These are phyloP conservation scores for Chrysolophus pictus DNA, from an alignment of 2,797 vertebrate genomes.

Conservation along the genomic window DNA sequence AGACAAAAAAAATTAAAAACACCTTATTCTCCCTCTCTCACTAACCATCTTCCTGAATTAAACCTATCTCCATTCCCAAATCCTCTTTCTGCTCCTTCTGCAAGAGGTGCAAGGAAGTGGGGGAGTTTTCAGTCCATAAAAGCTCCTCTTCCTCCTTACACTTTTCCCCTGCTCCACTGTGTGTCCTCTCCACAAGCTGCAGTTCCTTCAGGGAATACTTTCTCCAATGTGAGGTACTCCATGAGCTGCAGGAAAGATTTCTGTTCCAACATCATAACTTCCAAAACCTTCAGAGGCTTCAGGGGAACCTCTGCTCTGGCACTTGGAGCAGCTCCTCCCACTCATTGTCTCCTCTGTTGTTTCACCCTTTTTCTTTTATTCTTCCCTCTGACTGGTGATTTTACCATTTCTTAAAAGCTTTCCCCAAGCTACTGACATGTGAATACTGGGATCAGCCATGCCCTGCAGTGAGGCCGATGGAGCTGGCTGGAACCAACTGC, in stretches of 20 bases:
- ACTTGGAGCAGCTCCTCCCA: neutral
- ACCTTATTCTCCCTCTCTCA: neutral
- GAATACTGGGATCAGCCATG: neutral
- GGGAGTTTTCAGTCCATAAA: neutral
- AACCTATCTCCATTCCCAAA: neutral
- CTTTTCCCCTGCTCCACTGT: neutral
- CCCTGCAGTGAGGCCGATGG: neutral
- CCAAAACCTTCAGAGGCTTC: neutral
- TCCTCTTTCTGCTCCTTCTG: neutral
- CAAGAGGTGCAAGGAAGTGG: neutral
- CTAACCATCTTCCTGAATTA: neutral
- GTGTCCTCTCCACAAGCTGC: neutral
- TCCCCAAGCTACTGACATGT: neutral
- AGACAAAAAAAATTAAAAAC: neutral
- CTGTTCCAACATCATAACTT: neutral
- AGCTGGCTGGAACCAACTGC: neutral
- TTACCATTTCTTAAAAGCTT: neutral
- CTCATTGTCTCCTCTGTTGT: neutral
- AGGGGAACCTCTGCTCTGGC: neutral
- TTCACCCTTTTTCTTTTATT: neutral
- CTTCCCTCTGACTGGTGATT: neutral
- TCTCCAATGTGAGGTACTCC: neutral
- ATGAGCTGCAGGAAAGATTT: neutral
- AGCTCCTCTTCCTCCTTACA: neutral
- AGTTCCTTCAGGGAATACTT: neutral